These are phyloP conservation scores for Entelurus aequoreus DNA, from an alignment of 2,113 vertebrate species.

Conservation along the genomic window DNA sequence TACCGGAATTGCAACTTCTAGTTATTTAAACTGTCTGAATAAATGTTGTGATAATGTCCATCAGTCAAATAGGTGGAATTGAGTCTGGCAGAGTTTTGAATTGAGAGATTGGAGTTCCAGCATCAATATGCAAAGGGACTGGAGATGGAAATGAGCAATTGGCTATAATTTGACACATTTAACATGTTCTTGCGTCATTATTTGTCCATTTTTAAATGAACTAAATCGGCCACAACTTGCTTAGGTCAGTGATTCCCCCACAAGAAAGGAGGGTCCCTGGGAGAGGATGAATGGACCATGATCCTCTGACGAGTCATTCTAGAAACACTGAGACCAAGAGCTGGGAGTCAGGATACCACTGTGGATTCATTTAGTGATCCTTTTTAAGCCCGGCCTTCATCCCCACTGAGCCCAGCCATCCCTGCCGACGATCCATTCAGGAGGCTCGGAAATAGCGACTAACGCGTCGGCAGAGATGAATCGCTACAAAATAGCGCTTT, in stretches of 20 bases:
- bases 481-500: slow-evolving; percentile 30
- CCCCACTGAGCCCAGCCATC: slow-evolving; percentile 18
- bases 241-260: neutral
- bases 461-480: slow-evolving; percentile 10
- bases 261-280: slow-evolving; percentile 12
- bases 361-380: slow-evolving; percentile 35
- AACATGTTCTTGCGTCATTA: too few species aligned
- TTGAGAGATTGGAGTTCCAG: too few species aligned
- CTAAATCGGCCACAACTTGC: too few species aligned
- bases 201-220: too few species aligned
- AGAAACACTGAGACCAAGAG: slow-evolving; percentile 15
- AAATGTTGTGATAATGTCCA: too few species aligned
- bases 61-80: too few species aligned
- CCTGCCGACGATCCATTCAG: slow-evolving; percentile 29
- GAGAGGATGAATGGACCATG: slow-evolving; percentile 15
- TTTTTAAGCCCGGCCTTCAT: slow-evolving; percentile 26
- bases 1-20: too few species aligned
- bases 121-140: too few species aligned
- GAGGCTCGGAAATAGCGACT: slow-evolving; percentile 27
- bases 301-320: slow-evolving; percentile 30
- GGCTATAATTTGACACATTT: too few species aligned
- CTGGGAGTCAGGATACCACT: slow-evolving; percentile 8
- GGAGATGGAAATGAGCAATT: too few species aligned
- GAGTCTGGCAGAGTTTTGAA: too few species aligned
- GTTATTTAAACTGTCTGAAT: too few species aligned